Evolutionary conservation across 1,140 invertebrate genomes (phyloP), one percentile per base, ranked within the genome.

Genomic region (Microplitis mediator): DNA sequence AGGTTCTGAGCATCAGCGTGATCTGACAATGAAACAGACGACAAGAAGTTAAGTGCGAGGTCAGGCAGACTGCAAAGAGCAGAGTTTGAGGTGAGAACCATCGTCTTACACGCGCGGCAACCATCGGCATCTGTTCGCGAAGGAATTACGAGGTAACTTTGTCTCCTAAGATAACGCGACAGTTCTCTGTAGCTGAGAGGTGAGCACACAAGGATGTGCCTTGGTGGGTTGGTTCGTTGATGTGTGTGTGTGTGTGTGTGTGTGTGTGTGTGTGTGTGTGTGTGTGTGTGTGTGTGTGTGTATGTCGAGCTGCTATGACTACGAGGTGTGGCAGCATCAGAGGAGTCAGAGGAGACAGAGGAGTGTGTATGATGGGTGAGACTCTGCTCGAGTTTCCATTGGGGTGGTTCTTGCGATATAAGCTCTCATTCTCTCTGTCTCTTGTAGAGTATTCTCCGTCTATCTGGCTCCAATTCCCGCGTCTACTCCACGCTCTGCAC

Each of bases 121-220:
- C 76, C 82, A 85, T 85, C 81, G 83, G 84, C 84, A 86, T 86
- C 85, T 86, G 84, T 84, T 86, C 83, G 77, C 81, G 85, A 86
- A 82, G 84, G 85, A 87, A 85, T 86, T 86, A 86, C 84, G 85
- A 85, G 81, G 81, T 83, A 86, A 87, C 81, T 87, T 86, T 84
- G 85, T 85, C 83, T 83, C 75, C 75, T 80, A 84, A 85, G 84
- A 85, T 85, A 84, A 83, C 82, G 81, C 63, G 81, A 78, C 79
- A 80, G 75, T 75, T 78, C 80, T 84, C 78, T 79, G 82, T 69
- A 72, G 76, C 69, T 77, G 79, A 84, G 79, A 78, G 79, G 76
- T 82, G 80, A 72, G 75, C 75, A 74, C 39, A 23, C n/a, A 54
- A 23, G 6, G 52, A 23, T 14, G 52, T 54, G n/a, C 5, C 54